Conservation (phyloP, 2,113 vertebrate species). For the Urocolius indicus region DNA sequence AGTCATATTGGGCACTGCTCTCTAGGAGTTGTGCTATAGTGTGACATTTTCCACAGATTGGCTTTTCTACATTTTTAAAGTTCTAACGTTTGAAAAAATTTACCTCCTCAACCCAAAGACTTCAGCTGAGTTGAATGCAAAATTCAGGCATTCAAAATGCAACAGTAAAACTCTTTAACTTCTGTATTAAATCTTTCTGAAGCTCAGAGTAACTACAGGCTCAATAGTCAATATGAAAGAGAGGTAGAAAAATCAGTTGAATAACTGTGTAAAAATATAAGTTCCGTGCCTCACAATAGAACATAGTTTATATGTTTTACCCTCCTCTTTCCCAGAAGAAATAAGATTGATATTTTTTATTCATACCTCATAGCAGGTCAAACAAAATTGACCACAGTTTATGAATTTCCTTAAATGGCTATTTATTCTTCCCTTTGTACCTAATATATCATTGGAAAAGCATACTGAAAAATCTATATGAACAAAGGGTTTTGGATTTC, state of each 20-base stretch:
- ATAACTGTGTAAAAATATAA: background rate
- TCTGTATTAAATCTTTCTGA: background rate
- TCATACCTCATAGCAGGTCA: background rate
- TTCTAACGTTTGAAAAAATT: background rate
- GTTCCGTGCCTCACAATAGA: background rate
- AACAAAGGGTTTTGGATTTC: background rate
- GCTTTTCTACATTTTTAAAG: background rate
- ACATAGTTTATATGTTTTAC: background rate
- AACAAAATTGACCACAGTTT: background rate
- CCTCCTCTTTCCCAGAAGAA: background rate
- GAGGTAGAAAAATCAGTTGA: background rate
- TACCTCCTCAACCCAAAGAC: background rate
- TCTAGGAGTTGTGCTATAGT: background rate
- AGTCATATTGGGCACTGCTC: rapidly evolving
- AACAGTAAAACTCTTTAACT: background rate
- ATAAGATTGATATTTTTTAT: rapidly evolving
- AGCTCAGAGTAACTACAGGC: background rate
- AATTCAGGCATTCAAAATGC: background rate
- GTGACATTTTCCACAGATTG: background rate
- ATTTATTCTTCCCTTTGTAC: background rate
- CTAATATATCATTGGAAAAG: background rate
- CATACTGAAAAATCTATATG: background rate
- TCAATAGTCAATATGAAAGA: background rate
- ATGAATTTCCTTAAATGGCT: rapidly evolving
- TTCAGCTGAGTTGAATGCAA: background rate